A percentile compares a stretch with the other conserved stretches of the same genome.
These are phyloP conservation scores for Gasterosteus aculeatus DNA, from an alignment of 2,113 vertebrate species.

Conservation along the genomic window DNA sequence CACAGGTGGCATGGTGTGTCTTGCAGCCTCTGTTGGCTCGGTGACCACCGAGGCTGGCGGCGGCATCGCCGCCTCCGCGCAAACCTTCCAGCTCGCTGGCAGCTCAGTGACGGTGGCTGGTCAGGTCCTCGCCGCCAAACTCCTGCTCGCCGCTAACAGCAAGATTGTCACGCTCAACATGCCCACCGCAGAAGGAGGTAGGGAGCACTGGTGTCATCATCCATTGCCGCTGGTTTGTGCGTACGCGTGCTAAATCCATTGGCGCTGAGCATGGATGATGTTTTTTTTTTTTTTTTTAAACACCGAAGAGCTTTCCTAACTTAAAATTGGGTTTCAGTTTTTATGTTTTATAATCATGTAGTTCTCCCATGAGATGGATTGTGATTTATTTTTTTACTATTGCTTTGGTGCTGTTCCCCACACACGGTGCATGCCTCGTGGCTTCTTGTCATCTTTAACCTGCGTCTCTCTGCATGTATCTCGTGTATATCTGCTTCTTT, in stretches of 20 bases:
- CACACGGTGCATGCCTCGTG: constrained; percentile 22
- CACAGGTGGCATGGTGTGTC: constrained; percentile 78
- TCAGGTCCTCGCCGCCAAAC: constrained; percentile 92
- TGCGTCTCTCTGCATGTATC: neutral
- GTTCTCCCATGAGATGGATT: neutral
- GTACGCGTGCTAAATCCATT: neutral
- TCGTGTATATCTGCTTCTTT: neutral
- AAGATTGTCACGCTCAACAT: constrained; percentile 96
- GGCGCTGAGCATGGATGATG: constrained; percentile 19
- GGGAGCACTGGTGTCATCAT: constrained; percentile 74
- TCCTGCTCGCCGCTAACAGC: constrained; percentile 96
- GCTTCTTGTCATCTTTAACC: neutral
- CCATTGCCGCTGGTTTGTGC: constrained; percentile 28
- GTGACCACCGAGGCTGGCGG: constrained; percentile 87
- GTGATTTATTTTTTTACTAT: neutral
- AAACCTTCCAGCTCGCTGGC: constrained; percentile 94
- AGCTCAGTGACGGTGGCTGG: constrained; percentile 91
- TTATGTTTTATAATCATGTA: constrained; percentile 1
- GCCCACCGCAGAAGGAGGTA: constrained; percentile 96
- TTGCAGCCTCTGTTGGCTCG: constrained; percentile 89
- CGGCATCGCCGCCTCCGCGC: constrained; percentile 88
- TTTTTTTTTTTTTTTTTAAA: neutral
- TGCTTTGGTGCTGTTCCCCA: neutral
- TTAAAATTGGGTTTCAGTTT: neutral
- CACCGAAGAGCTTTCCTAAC: neutral